Percentiles rank a stretch among this genome's conserved stretches.
These are phyloP conservation scores for Paramuricea clavata DNA, from an alignment of 92 coral and sea anemone species.

Conservation along the genomic window DNA sequence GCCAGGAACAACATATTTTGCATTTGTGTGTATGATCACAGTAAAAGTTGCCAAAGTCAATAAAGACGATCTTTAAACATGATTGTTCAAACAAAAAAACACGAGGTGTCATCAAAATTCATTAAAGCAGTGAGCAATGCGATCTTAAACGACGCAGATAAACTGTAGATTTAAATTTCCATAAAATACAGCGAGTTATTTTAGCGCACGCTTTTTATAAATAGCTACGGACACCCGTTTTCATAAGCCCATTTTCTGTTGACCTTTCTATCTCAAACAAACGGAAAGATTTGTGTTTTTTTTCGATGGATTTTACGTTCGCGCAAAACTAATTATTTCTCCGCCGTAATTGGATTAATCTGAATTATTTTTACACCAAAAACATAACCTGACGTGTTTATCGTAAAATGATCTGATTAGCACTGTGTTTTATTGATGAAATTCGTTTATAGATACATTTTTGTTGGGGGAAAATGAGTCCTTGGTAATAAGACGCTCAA, in stretches of 20 bases:
- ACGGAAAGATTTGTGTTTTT: background rate
- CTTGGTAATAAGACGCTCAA: background rate
- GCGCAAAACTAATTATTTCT: background rate
- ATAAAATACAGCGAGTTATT: slow-evolving; percentile 1
- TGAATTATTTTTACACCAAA: slow-evolving; percentile 15
- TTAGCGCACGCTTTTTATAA: background rate
- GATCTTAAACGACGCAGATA: slow-evolving; percentile 29
- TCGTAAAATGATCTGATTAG: slow-evolving; percentile 2
- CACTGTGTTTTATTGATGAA: background rate
- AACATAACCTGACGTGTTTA: slow-evolving; percentile 1
- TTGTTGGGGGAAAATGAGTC: background rate
- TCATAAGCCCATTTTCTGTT: background rate
- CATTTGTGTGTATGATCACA: too few species aligned
- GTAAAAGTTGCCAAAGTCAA: background rate
- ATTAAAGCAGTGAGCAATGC: background rate
- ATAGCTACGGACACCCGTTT: background rate
- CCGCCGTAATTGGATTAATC: slow-evolving; percentile 24
- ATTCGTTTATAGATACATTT: background rate
- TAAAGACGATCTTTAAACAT: too few species aligned
- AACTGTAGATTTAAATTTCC: slow-evolving; percentile 14
- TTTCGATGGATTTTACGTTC: background rate
- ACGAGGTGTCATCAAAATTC: background rate
- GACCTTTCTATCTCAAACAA: background rate
- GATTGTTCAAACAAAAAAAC: background rate
- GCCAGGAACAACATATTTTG: background rate